Percentiles rank a stretch among this genome's conserved stretches.
phyloP scores from a whole-genome alignment of 2,113 vertebrate species.

The Oncorhynchus nerka region DNA sequence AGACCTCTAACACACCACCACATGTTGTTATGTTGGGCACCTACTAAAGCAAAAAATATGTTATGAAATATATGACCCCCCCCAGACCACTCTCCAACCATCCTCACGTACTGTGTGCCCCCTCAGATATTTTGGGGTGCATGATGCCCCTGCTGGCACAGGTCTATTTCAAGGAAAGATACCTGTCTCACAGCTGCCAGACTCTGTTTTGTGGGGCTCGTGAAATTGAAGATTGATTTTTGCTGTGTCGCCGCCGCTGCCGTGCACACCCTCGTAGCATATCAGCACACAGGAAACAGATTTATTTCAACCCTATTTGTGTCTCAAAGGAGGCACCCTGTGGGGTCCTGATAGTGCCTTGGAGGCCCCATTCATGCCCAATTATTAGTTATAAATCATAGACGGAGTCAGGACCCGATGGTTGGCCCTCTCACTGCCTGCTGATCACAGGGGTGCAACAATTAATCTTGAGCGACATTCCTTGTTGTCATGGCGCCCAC shows the following conservation, averaged over 20 bases:
- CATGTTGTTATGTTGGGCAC: no score
- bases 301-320: conserved; percentile 32
- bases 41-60: no score
- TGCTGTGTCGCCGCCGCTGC: not conserved
- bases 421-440: conserved; percentile 52
- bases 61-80: no score
- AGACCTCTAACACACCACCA: no score
- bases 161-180: conserved; percentile 12
- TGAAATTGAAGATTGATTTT: conserved; percentile 26
- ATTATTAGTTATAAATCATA: conserved; percentile 65
- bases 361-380: conserved; percentile 40
- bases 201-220: conserved; percentile 14
- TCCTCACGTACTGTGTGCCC: no score
- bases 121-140: no score
- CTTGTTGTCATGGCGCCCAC: conserved; percentile 16
- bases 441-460: conserved; percentile 55
- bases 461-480: conserved; percentile 61
- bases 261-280: conserved; percentile 7
- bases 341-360: conserved; percentile 34
- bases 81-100: no score
- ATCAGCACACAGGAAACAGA: conserved; percentile 34
- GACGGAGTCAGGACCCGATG: conserved; percentile 47
- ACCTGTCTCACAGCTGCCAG: not conserved
- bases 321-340: conserved; percentile 27
- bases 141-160: no score